Base-by-base conservation (phyloP, 2,113 vertebrate species). In the Tricholaema leucomelas region DNA sequence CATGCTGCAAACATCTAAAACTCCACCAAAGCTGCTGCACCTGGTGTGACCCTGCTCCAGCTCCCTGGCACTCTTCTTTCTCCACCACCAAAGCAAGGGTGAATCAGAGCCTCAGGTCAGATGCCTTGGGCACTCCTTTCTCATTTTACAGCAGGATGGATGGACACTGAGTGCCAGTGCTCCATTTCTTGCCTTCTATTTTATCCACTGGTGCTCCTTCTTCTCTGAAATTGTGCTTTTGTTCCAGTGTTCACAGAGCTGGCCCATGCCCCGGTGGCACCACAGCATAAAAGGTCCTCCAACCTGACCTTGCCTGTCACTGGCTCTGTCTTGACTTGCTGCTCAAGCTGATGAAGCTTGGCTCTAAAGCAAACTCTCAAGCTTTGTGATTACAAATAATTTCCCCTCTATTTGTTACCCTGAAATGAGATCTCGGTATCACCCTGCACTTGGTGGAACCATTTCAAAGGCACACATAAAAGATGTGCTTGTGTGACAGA, bases 341-440 rank as follows among this genome's bases (percentile, higher is more conserved):
- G 88, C 91, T 92, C 27, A 12, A 87, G 94, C 91, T 72, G 70
- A 46, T 2, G 33, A 90, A 93, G 85, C 89, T 93, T 88, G 91
- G 92, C 87, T 79, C 65, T 12, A 55, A 93, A 93, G 85, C 61
- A 88, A 92, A 96, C 86, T 96, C 94, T 96, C 94, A 27, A n/a
- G 95, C 72, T 91, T 73, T 92, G 77, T 79, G 88, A 95, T 96
- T 97, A 96, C 83, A 88, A 96, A 95, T 85, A 63, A 55, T 77
- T 95, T 97, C 93, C 90, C 92, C 81, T 97, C 85, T 72, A 23
- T 77, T 96, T 81, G 85, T 10, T 92, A 79, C 90, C 92, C 92
- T 97, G 95, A 96, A 96, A 95, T 33, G 61, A 96, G 95, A 96
- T 96, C 94, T 90, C 44, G 1, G 89, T 81, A 94, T 97, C 97